Conservation (phyloP, 2,113 vertebrate genomes). For the Catagonus wagneri region DNA sequence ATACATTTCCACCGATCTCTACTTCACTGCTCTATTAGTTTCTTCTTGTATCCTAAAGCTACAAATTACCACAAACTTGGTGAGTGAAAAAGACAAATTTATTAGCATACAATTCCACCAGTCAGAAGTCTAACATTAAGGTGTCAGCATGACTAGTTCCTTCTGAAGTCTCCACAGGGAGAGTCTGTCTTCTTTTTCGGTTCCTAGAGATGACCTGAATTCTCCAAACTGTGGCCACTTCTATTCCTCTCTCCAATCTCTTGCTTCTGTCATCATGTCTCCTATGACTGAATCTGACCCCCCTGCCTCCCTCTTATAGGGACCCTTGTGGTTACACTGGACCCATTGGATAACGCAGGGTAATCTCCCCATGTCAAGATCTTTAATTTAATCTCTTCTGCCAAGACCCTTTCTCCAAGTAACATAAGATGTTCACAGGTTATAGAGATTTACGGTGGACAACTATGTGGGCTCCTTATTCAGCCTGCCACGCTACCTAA, state of each 20-base stretch:
- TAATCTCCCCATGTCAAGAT: not conserved
- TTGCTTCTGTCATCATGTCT: not conserved
- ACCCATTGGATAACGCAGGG: not conserved
- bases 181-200: not conserved
- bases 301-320: not conserved
- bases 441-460: not conserved
- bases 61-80: not conserved
- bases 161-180: not conserved
- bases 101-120: not conserved
- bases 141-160: rapidly evolving
- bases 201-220: too few species aligned
- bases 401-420: not conserved
- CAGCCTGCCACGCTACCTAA: not conserved
- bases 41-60: not conserved
- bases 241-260: not conserved
- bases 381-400: not conserved
- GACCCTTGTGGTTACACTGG: not conserved
- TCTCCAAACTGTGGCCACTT: not conserved
- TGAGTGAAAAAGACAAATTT: not conserved
- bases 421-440: not conserved
- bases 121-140: not conserved
- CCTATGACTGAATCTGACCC: not conserved
- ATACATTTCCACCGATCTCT: not conserved
- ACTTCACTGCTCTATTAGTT: not conserved
- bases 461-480: not conserved